These are phyloP conservation scores for Cosmia trapezina DNA, from an alignment of 2,888 invertebrate species.

Conservation along the genomic window DNA sequence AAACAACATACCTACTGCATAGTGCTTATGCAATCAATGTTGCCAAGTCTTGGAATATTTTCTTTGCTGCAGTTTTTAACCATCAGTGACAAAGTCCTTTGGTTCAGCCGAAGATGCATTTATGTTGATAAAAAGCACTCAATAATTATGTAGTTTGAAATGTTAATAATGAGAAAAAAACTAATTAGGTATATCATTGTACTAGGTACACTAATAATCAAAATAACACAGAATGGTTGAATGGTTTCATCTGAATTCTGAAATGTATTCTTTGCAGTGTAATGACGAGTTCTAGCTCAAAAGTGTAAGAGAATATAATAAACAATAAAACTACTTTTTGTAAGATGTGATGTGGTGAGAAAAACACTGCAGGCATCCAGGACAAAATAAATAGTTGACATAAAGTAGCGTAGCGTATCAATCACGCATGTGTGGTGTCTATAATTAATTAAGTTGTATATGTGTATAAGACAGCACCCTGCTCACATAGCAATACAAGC, in stretches of 20 bases:
- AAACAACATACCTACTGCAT: constrained; percentile 2
- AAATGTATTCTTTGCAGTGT: neutral
- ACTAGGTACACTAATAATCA: neutral
- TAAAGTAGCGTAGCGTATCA: neutral
- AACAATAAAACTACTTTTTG: neutral
- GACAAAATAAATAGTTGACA: neutral
- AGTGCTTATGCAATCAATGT: neutral
- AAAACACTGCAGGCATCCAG: neutral
- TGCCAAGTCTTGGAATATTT: neutral
- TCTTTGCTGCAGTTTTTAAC: neutral
- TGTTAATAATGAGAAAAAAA: neutral
- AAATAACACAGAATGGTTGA: neutral
- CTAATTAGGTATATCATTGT: neutral
- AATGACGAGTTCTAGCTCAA: neutral
- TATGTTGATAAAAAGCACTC: neutral
- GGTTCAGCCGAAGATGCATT: neutral
- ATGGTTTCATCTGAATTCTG: neutral
- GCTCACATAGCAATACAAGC: neutral
- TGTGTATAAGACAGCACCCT: neutral
- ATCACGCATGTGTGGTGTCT: neutral
- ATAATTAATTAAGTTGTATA: neutral
- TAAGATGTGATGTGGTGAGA: neutral
- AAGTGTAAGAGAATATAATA: neutral
- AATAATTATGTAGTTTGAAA: neutral
- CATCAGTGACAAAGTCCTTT: neutral